These are phyloP conservation scores for Scaptomyza tumidula DNA, from an alignment of 2,888 invertebrate species.

Conservation along the genomic window DNA sequence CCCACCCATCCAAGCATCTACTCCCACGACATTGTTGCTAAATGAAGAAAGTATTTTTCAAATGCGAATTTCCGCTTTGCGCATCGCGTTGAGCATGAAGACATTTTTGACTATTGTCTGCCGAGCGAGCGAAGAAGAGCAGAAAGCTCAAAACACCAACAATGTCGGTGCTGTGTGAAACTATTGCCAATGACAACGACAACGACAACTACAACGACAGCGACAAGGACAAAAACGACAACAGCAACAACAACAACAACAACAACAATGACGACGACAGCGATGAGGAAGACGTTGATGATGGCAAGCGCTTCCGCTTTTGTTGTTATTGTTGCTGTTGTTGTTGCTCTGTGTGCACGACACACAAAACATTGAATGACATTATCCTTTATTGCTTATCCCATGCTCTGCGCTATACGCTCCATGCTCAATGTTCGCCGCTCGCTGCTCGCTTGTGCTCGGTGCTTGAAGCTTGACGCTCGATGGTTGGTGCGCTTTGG, in stretches of 20 bases:
- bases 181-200: conserved; percentile 77
- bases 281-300: conserved; percentile 70
- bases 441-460: conserved; percentile 2
- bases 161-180: conserved; percentile 63
- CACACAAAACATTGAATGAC: conserved; percentile 81
- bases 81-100: conserved; percentile 76
- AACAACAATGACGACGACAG: conserved; percentile 29
- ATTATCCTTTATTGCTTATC: conserved; percentile 83
- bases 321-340: conserved; percentile 47
- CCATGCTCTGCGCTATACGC: conserved; percentile 62
- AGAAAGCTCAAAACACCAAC: conserved; percentile 70
- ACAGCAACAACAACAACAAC: conserved; percentile 24
- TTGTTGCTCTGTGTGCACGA: conserved; percentile 55
- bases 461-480: conserved; percentile 17
- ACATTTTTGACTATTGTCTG: conserved; percentile 78
- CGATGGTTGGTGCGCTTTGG: conserved; percentile 14
- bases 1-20: not conserved
- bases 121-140: conserved; percentile 40
- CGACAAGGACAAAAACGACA: conserved; percentile 39
- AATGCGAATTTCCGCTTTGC: conserved; percentile 81
- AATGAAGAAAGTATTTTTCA: conserved; percentile 81
- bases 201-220: conserved; percentile 42
- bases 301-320: conserved; percentile 74
- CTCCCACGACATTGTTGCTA: conserved; percentile 74
- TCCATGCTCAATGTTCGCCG: conserved; percentile 21